Base-by-base conservation (phyloP, 2,113 vertebrate species). In the Calyptommatus sinebrachiatus region DNA sequence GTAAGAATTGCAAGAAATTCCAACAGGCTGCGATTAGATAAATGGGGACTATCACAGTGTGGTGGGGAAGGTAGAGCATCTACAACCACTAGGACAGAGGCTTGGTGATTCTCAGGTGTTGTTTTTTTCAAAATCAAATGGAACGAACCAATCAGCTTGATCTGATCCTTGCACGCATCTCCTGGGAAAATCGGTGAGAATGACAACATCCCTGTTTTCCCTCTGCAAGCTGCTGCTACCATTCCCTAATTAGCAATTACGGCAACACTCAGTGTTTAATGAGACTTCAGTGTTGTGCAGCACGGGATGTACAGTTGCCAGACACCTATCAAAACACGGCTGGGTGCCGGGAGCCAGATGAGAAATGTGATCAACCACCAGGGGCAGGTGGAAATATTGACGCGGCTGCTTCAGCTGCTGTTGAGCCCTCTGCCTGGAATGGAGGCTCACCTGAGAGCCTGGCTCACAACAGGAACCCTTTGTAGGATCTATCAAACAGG, bases 181-280 rank as follows among this genome's bases (percentile, higher is more conserved):
- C 46, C 31, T 18, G 8, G 66, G 22, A 77, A 29, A 76, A 26
- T 16, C 61, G 63, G 28, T n/a, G 0, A 0, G 69, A 6, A 0
- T 11, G 5, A 53, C 2, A 1, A 29, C 22, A 22, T 22, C 22
- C 1, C 26, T 68, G 41, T 11, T 18, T 14, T 31, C 21, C 29
- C 46, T 28, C n/a, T 0, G 0, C 7, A 8, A 0, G 1, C 46
- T 16, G n/a, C 61, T 50, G 35, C 48, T 45, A 0, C 45, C 29
- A 35, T 24, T 41, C 35, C 71, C 77, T 90, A 84, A 82, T 45
- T 60, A 73, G 63, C 83, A 87, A 89, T 87, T 88, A 86, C 2
- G 1, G 0, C 50, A 26, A 77, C 68, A 81, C 20, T 81, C 66
- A 87, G 66, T 71, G 21, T 16, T 0, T 22, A 66, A 0, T 73